Percentiles rank a stretch among this genome's conserved stretches.
Conservation (phyloP, 2,797 vertebrate species). For the Poecilia velifera region DNA sequence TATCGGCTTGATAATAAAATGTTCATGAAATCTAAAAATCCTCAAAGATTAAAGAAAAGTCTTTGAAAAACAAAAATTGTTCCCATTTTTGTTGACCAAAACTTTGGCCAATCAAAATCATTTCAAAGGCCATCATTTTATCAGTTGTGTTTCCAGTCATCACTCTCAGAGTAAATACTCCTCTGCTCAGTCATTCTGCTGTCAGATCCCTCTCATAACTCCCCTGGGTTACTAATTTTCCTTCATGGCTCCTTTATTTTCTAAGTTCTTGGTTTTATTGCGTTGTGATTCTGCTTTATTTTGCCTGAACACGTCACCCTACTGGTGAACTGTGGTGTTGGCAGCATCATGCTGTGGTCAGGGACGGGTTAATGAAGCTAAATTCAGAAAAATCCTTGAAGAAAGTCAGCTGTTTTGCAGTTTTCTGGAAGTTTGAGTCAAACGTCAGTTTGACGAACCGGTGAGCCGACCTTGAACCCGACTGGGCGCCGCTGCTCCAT, state of each 20-base stretch:
- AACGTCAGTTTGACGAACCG: no score
- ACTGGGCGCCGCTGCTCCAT: no score
- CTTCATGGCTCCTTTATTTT: not conserved
- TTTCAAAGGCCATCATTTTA: no score
- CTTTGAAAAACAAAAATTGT: no score
- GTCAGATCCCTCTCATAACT: not conserved
- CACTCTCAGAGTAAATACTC: not conserved
- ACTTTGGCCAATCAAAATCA: no score
- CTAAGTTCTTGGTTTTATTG: not conserved
- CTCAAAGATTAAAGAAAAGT: no score
- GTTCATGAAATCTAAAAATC: no score
- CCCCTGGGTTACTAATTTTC: not conserved
- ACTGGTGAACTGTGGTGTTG: not conserved
- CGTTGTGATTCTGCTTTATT: not conserved
- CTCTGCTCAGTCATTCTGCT: not conserved
- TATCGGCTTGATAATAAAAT: no score
- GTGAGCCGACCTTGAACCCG: constrained; percentile 50
- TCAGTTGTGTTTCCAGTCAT: not conserved
- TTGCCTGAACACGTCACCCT: not conserved
- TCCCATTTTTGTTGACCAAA: no score
- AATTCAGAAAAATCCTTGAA: not conserved
- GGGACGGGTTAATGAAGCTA: not conserved
- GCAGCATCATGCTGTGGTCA: not conserved
- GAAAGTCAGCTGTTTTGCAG: not conserved
- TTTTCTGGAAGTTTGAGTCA: no score